These are phyloP conservation scores for Salticus scenicus DNA, from an alignment of 2,888 invertebrate genomes.

Conservation along the genomic window DNA sequence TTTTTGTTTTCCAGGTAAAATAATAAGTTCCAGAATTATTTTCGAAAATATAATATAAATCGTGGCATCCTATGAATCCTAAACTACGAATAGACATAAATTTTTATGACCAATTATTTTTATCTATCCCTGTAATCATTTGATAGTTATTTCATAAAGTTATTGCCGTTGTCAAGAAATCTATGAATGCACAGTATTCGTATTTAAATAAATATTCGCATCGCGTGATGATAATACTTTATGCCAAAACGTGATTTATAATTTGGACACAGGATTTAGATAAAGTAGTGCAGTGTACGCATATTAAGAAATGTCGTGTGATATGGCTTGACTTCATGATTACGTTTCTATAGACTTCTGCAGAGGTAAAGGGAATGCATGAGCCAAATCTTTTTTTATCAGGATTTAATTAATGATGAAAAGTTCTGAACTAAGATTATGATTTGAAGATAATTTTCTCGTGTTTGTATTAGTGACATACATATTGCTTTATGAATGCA, in stretches of 20 bases:
- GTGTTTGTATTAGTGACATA: no score
- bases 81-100: not conserved
- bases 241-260: slow-evolving; percentile 31
- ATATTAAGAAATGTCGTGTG: not conserved
- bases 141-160: slow-evolving; percentile 13
- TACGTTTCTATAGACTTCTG: not conserved
- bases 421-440: no score
- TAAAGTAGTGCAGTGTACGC: not conserved
- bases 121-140: slow-evolving; percentile 21
- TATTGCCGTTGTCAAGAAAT: slow-evolving; percentile 21
- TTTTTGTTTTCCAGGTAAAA: no score
- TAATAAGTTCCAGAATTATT: no score
- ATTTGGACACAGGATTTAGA: slow-evolving; percentile 28
- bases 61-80: not conserved
- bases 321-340: not conserved
- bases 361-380: not conserved
- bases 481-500: no score
- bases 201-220: slow-evolving; percentile 23
- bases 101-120: slow-evolving; percentile 22
- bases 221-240: slow-evolving; percentile 21
- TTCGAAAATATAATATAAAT: not conserved
- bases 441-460: no score
- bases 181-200: slow-evolving; percentile 8
- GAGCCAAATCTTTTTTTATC: no score
- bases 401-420: no score